These are phyloP conservation scores for Acyrthosiphon pisum DNA, from an alignment of 1,140 invertebrate species.

Conservation along the genomic window DNA sequence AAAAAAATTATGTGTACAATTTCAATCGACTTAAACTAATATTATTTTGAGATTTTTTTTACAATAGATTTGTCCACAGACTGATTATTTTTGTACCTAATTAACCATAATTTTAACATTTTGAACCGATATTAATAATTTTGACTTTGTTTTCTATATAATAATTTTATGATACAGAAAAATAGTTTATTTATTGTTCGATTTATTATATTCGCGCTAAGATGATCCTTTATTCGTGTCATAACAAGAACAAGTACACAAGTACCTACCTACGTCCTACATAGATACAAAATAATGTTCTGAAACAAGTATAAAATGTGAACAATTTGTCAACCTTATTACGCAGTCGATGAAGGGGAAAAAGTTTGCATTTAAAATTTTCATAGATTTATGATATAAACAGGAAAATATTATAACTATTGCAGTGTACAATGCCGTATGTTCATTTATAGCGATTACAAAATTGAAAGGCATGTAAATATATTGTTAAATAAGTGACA, in stretches of 20 bases:
- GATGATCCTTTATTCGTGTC: neutral
- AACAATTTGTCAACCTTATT: neutral
- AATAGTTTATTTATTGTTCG: slow-evolving; percentile 8
- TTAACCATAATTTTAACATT: slow-evolving; percentile 14
- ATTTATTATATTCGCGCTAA: neutral
- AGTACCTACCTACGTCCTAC: neutral
- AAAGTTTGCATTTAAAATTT: neutral
- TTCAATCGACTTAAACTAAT: slow-evolving; percentile 26
- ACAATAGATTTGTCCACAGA: slow-evolving; percentile 18
- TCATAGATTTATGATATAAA: neutral
- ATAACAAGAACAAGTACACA: neutral
- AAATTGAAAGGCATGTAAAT: neutral
- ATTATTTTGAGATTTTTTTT: neutral
- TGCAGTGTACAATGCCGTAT: neutral
- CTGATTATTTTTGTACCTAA: slow-evolving; percentile 48
- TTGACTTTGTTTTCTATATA: neutral
- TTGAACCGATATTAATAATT: slow-evolving; percentile 2
- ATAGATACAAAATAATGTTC: neutral
- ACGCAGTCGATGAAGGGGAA: neutral
- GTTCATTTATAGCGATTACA: neutral
- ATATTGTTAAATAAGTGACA: neutral
- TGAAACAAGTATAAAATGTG: neutral
- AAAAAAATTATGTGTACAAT: neutral
- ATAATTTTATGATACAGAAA: neutral
- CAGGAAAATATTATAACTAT: neutral